These are phyloP conservation scores for Camelus bactrianus DNA, from an alignment of 2,113 vertebrate genomes.

Conservation along the genomic window DNA sequence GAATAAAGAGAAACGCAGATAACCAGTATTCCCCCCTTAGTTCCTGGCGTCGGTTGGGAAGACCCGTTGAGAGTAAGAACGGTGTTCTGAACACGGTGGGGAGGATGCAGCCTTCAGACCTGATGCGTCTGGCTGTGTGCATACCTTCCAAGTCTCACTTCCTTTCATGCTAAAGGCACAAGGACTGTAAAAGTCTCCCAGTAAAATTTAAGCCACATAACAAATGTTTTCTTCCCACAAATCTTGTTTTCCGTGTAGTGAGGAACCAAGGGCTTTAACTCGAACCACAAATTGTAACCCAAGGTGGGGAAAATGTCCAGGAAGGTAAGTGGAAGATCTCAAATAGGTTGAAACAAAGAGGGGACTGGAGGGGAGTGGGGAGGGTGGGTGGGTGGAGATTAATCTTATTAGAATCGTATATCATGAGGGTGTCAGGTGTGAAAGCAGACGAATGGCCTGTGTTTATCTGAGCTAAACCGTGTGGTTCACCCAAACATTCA, in stretches of 20 bases:
- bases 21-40: too few species aligned
- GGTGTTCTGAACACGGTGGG: rapidly evolving
- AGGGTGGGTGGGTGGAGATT: conserved; percentile 89
- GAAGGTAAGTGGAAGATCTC: conserved; percentile 84
- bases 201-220: conserved; percentile 77
- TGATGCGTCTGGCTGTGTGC: background rate
- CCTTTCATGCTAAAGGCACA: conserved; percentile 51
- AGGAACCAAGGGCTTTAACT: conserved; percentile 83
- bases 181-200: conserved; percentile 39
- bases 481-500: conserved; percentile 93
- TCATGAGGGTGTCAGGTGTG: conserved; percentile 96
- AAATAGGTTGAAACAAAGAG: conserved; percentile 81
- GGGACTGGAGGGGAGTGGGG: background rate
- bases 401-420: conserved; percentile 98
- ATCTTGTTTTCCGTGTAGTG: conserved; percentile 80
- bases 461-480: conserved; percentile 98
- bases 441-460: conserved; percentile 97
- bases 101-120: background rate
- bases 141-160: conserved; percentile 2
- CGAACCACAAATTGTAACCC: conserved; percentile 82
- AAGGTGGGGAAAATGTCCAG: conserved; percentile 82
- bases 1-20: background rate
- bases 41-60: too few species aligned
- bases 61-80: background rate
- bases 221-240: conserved; percentile 83